Evolutionary conservation across 2,888 invertebrate species (phyloP).

Genomic region (Schizaphis graminum): DNA sequence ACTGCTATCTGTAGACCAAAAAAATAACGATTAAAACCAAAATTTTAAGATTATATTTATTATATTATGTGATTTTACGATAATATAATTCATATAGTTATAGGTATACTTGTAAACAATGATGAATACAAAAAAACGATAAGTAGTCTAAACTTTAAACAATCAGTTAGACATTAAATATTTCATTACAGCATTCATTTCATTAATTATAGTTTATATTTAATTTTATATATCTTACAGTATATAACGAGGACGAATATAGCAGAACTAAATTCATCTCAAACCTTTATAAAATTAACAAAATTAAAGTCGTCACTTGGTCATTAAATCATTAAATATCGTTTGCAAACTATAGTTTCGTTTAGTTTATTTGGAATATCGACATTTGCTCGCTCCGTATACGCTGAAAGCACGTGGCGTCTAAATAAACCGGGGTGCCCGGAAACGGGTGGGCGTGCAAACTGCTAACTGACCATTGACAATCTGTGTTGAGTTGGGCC

Average conservation of each 20-base stretch:
- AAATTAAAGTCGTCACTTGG: neutral
- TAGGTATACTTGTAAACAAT: neutral
- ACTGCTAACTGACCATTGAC: conserved; percentile 62
- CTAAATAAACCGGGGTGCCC: conserved; percentile 31
- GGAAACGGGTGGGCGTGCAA: conserved; percentile 60
- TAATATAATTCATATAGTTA: neutral
- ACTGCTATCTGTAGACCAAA: neutral
- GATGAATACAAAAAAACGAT: neutral
- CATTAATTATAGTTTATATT: too few relatives aligned
- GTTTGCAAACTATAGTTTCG: neutral
- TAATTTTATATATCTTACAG: neutral
- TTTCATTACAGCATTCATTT: neutral
- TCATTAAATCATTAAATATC: neutral
- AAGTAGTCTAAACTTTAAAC: neutral
- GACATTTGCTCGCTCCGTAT: conserved; percentile 22
- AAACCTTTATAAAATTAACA: neutral
- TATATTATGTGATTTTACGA: neutral
- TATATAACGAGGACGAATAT: neutral
- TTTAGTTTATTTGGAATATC: neutral
- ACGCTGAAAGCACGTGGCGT: conserved; percentile 30
- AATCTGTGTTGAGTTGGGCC: conserved; percentile 35
- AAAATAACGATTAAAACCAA: neutral
- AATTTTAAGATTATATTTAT: neutral
- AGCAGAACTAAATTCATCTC: neutral
- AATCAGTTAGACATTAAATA: neutral